Conservation (phyloP, 2,113 vertebrate species). For the Lepidothrix coronata region DNA sequence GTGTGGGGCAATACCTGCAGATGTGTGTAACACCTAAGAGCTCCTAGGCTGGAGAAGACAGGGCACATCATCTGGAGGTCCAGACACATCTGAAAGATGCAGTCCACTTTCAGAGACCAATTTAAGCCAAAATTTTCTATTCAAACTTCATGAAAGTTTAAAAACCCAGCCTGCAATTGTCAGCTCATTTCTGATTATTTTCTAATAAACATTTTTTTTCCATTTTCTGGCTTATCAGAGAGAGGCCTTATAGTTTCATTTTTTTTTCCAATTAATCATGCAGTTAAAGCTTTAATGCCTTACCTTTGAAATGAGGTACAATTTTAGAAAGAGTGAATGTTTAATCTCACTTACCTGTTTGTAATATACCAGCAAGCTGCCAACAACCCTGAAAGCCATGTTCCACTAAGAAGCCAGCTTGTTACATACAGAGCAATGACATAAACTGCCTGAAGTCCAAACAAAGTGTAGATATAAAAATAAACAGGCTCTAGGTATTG, state of each 20-base stretch:
- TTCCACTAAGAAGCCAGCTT: slow-evolving; percentile 93
- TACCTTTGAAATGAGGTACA: slow-evolving; percentile 23
- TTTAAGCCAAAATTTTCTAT: not conserved
- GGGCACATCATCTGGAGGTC: not conserved
- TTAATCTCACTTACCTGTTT: slow-evolving; percentile 83
- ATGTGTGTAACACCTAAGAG: not conserved
- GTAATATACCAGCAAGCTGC: slow-evolving; percentile 92
- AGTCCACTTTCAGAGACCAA: not conserved
- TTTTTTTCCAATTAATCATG: not conserved
- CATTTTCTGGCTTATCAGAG: not conserved
- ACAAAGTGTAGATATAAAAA: slow-evolving; percentile 98
- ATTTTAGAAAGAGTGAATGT: not conserved
- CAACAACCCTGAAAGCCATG: slow-evolving; percentile 89
- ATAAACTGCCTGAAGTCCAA: slow-evolving; percentile 92
- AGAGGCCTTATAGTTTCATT: not conserved
- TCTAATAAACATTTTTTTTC: not conserved
- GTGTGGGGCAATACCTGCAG: not conserved
- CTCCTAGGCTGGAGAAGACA: not conserved
- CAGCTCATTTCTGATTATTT: not conserved
- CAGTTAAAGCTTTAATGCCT: not conserved
- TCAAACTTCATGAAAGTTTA: not conserved
- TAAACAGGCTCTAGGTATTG: slow-evolving; percentile 92
- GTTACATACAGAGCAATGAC: slow-evolving; percentile 90
- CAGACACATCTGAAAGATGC: not conserved
- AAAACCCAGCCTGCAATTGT: not conserved